Percentiles rank a stretch among this genome's conserved stretches.
These are phyloP conservation scores for Ptychoptera contaminata DNA, from an alignment of 2,888 invertebrate species.

Conservation along the genomic window DNA sequence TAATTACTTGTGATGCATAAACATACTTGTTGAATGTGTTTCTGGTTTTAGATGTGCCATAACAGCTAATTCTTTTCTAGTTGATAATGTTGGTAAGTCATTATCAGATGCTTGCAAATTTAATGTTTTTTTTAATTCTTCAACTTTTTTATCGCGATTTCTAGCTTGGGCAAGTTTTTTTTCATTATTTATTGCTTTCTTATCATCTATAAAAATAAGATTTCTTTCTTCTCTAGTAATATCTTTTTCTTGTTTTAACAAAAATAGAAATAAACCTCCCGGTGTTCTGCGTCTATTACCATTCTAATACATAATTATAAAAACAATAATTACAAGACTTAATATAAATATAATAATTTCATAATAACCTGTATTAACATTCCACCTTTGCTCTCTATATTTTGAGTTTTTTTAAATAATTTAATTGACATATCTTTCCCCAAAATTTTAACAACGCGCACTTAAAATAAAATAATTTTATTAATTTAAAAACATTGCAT, in stretches of 20 bases:
- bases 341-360: background rate
- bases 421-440: conserved; percentile 60
- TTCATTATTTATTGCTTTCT: conserved; percentile 37
- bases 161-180: conserved; percentile 38
- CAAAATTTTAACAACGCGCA: conserved; percentile 49
- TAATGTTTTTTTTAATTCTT: conserved; percentile 46
- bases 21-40: conserved; percentile 18
- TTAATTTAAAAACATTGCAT: conserved; percentile 5
- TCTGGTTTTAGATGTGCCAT: conserved; percentile 19
- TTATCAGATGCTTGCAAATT: conserved; percentile 15
- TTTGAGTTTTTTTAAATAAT: conserved; percentile 63
- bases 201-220: conserved; percentile 52
- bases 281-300: conserved; percentile 67
- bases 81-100: conserved; percentile 21
- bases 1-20: too few relatives aligned
- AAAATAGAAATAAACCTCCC: conserved; percentile 70
- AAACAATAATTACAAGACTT: background rate
- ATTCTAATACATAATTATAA: conserved; percentile 32
- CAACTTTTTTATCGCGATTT: conserved; percentile 45
- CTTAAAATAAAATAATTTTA: conserved; percentile 26
- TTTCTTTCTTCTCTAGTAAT: conserved; percentile 48
- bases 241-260: conserved; percentile 56
- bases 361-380: conserved; percentile 57
- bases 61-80: conserved; percentile 20
- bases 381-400: conserved; percentile 70